phyloP scores from a whole-genome alignment of 2,888 invertebrate species.

The Eristalis pertinax region DNA sequence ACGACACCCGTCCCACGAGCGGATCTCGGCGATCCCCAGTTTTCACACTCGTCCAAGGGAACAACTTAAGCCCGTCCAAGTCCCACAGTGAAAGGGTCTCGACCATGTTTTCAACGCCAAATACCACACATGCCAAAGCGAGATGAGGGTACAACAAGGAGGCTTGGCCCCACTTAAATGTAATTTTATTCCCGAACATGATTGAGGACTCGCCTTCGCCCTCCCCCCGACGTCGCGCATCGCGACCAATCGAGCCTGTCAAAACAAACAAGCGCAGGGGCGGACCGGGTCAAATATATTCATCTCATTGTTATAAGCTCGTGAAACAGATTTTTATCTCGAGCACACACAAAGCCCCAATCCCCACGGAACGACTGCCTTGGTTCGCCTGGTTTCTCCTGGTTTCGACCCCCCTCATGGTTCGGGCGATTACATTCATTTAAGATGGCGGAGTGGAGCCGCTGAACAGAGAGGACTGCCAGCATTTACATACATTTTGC shows the following conservation, averaged over 20 bases:
- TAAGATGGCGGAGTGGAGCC: conserved; percentile 35
- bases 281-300: conserved; percentile 11
- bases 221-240: not conserved
- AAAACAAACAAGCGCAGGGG: not conserved
- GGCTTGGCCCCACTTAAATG: not conserved
- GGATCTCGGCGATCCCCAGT: no score
- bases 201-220: not conserved
- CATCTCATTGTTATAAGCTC: conserved; percentile 57
- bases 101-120: not conserved
- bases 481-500: conserved; percentile 35
- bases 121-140: not conserved
- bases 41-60: not conserved
- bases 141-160: no score
- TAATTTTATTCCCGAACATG: not conserved
- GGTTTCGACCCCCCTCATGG: not conserved
- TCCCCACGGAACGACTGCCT: not conserved
- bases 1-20: no score
- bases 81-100: not conserved
- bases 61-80: not conserved
- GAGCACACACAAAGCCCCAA: not conserved
- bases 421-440: conserved; percentile 64
- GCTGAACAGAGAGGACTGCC: conserved; percentile 24
- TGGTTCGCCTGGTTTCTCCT: not conserved
- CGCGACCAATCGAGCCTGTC: not conserved
- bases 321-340: conserved; percentile 66